Evolutionary conservation across 2,113 vertebrate genomes (phyloP).

Genomic region (Chroicocephalus ridibundus): DNA sequence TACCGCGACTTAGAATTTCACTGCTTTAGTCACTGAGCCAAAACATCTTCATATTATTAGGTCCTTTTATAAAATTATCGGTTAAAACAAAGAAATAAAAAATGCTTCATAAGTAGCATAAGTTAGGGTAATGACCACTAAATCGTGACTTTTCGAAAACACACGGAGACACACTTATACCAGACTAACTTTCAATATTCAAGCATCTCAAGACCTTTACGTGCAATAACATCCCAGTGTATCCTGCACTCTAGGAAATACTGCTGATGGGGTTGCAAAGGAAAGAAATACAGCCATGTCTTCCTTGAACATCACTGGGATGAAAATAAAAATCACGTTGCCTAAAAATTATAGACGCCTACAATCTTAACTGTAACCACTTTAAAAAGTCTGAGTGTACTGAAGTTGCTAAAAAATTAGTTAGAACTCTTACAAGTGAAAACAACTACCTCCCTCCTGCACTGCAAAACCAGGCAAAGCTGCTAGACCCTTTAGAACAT

Average conservation of each 20-base stretch:
- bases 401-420: background rate
- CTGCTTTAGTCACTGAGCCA: background rate
- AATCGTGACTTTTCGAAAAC: background rate
- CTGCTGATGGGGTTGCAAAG: background rate
- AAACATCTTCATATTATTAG: background rate
- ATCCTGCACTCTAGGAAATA: background rate
- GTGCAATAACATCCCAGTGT: background rate
- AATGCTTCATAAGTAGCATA: background rate
- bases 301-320: background rate
- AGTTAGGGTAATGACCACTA: background rate
- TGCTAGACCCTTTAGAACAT: background rate
- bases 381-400: background rate
- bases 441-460: background rate
- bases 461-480: background rate
- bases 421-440: background rate
- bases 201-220: background rate
- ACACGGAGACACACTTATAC: background rate
- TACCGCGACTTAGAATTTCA: background rate
- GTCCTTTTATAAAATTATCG: background rate
- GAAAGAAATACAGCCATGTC: background rate
- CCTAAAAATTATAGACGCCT: background rate
- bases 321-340: background rate
- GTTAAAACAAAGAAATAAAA: background rate
- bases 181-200: background rate
- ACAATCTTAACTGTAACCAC: background rate